phyloP scores from a whole-genome alignment of 2,797 vertebrate genomes.

The Fringilla coelebs region DNA sequence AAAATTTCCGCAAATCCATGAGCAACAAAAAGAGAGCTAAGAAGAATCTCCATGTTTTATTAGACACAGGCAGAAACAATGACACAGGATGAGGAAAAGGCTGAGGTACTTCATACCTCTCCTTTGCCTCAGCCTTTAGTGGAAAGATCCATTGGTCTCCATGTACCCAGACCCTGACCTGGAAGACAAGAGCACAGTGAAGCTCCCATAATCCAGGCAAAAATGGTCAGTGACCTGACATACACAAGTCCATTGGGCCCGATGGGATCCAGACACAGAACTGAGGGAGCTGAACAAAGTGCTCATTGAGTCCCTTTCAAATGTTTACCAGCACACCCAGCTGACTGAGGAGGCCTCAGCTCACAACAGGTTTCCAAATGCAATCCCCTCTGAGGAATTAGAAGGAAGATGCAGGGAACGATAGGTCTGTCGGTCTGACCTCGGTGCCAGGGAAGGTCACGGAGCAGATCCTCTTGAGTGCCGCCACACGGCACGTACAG shows the following conservation, averaged over 20 bases:
- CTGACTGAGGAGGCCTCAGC: neutral
- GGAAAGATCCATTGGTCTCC: neutral
- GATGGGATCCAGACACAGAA: neutral
- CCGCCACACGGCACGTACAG: too few species aligned
- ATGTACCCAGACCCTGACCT: neutral
- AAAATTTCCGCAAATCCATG: neutral
- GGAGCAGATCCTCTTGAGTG: neutral
- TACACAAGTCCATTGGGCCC: neutral
- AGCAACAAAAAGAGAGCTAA: neutral
- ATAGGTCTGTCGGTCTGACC: neutral
- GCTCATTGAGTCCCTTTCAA: neutral
- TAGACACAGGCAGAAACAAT: neutral
- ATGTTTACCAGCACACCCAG: neutral
- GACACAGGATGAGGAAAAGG: neutral
- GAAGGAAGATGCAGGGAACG: neutral
- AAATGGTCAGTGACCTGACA: neutral
- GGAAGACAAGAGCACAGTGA: neutral
- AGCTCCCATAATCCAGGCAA: neutral
- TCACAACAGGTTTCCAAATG: neutral
- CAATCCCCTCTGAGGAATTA: neutral
- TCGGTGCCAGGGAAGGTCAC: neutral
- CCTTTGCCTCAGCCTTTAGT: neutral
- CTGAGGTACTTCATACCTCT: neutral
- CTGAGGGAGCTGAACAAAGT: neutral
- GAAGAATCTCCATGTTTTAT: neutral